A percentile compares a stretch with the other conserved stretches of the same genome.
phyloP scores from a whole-genome alignment of 2,797 vertebrate genomes.

The Halcyon chelicuti region DNA sequence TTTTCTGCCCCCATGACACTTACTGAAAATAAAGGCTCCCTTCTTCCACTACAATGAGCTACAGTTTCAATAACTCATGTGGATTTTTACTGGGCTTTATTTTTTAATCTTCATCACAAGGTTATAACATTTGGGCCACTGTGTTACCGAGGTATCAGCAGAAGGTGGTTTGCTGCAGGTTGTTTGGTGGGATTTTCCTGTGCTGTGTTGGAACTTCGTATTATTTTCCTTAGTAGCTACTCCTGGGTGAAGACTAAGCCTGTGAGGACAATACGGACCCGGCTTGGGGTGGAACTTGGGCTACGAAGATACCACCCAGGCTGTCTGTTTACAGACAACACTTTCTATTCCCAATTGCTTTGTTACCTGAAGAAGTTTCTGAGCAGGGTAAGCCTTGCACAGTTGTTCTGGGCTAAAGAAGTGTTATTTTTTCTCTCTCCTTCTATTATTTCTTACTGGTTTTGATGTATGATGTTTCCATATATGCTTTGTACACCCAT shows the following conservation, averaged over 20 bases:
- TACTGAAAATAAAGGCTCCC: constrained; percentile 57
- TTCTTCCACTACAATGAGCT: constrained; percentile 60
- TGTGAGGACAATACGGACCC: background rate
- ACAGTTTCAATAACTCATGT: constrained; percentile 65
- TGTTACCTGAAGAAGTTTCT: background rate
- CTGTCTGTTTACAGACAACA: background rate
- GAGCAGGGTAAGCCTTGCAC: constrained; percentile 23
- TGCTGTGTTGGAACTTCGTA: background rate
- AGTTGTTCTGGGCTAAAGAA: constrained; percentile 36
- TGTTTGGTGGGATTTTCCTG: background rate
- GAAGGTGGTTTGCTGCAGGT: background rate
- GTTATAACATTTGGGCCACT: background rate
- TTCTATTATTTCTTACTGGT: background rate
- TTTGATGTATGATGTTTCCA: background rate
- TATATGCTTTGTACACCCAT: background rate
- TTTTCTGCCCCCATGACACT: constrained; percentile 52
- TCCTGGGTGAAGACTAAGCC: background rate
- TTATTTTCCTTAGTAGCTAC: background rate
- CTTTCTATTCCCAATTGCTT: background rate
- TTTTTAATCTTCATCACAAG: constrained; percentile 5
- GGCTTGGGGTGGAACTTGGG: background rate
- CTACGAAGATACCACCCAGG: background rate
- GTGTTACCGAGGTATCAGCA: background rate
- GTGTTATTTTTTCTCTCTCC: background rate
- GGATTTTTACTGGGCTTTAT: constrained; percentile 14